Conservation (phyloP, 2,113 vertebrate species). For the Engraulis encrasicolus region DNA sequence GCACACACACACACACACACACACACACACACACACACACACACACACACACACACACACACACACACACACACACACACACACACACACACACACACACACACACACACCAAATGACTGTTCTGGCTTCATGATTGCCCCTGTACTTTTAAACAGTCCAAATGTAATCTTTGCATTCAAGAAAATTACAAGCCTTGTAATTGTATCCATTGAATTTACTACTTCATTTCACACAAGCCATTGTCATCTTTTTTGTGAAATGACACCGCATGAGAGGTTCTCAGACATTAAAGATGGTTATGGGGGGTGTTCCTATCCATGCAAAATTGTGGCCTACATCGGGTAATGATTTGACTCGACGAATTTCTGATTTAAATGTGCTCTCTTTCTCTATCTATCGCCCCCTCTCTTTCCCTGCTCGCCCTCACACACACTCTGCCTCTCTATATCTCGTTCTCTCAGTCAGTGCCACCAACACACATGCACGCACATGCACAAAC, state of each 20-base stretch:
- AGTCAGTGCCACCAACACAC: not conserved
- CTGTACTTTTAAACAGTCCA: not conserved
- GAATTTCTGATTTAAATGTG: too few relatives aligned
- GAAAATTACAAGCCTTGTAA: slow-evolving; percentile 13
- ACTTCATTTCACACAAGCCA: not conserved
- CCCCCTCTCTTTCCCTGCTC: too few relatives aligned
- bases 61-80: too few relatives aligned
- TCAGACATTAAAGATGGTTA: not conserved
- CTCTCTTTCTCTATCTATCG: too few relatives aligned
- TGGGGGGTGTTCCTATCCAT: not conserved
- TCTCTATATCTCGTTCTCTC: too few relatives aligned
- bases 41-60: too few relatives aligned
- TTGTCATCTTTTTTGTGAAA: slow-evolving; percentile 1
- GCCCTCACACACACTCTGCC: too few relatives aligned
- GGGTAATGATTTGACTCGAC: not conserved
- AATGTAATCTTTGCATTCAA: not conserved
- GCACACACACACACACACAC: too few relatives aligned
- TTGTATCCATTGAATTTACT: not conserved
- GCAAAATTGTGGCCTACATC: not conserved
- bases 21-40: too few relatives aligned
- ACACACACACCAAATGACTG: not conserved
- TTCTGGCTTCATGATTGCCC: not conserved
- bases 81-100: too few relatives aligned
- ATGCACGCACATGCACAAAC: not conserved
- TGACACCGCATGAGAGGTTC: not conserved